These are phyloP conservation scores for Leucoraja ocellata DNA, from an alignment of 2,797 vertebrate genomes.

Conservation along the genomic window DNA sequence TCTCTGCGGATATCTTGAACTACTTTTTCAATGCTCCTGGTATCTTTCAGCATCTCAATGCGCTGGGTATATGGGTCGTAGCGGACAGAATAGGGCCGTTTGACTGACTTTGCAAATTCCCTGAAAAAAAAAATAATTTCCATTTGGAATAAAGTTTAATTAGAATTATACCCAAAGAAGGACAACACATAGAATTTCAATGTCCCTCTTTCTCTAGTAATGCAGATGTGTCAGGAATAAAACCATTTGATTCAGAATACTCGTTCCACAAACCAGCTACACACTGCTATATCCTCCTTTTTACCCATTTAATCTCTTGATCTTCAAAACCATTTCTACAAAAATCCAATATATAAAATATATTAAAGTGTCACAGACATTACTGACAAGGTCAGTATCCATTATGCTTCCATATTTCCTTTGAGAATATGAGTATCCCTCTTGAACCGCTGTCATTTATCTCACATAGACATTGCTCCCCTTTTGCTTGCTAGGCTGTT, in stretches of 20 bases:
- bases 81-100: constrained; percentile 87
- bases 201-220: too few species aligned
- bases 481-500: too few species aligned
- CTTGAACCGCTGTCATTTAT: background rate
- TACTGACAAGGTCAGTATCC: background rate
- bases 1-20: constrained; percentile 88
- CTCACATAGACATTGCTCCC: background rate
- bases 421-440: background rate
- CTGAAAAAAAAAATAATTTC: constrained; percentile 51
- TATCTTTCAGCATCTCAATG: constrained; percentile 87
- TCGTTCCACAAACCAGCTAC: background rate
- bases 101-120: constrained; percentile 90
- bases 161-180: background rate
- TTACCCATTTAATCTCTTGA: background rate
- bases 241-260: too few species aligned
- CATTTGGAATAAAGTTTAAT: background rate
- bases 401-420: background rate
- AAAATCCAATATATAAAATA: background rate
- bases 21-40: constrained; percentile 83
- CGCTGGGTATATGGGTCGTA: constrained; percentile 95
- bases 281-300: background rate
- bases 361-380: background rate
- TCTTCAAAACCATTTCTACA: background rate
- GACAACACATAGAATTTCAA: background rate
- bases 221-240: background rate